Evolutionary conservation across 2,113 vertebrate species (phyloP).

Genomic region (Colossoma macropomum): DNA sequence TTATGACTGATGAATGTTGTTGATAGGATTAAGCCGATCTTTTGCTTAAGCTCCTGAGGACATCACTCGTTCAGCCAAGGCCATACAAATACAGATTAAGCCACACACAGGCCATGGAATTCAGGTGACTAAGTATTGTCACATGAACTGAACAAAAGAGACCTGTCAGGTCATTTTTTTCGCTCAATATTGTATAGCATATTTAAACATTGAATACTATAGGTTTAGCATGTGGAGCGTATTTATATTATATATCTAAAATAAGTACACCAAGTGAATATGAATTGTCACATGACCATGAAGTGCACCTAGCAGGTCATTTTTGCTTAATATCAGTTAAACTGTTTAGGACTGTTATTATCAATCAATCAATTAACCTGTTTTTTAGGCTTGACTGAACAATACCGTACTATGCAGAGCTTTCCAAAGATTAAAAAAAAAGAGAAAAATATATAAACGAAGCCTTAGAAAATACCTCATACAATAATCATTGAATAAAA

Average conservation of each 20-base stretch:
- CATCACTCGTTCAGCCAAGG: conserved; percentile 19
- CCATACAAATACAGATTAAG: conserved; percentile 25
- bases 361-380: too few relatives aligned
- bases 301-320: too few relatives aligned
- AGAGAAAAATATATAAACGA: too few relatives aligned
- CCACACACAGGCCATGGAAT: conserved; percentile 7
- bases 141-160: neutral
- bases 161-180: neutral
- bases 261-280: too few relatives aligned
- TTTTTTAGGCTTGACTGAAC: too few relatives aligned
- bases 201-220: neutral
- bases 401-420: too few relatives aligned
- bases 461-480: too few relatives aligned
- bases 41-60: conserved; percentile 42
- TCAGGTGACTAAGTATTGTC: conserved; percentile 15
- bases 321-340: too few relatives aligned
- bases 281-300: too few relatives aligned
- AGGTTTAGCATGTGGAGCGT: neutral
- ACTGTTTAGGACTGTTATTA: too few relatives aligned
- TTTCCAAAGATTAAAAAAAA: too few relatives aligned
- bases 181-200: neutral
- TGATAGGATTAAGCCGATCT: conserved; percentile 39
- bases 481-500: too few relatives aligned
- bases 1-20: conserved; percentile 28
- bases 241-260: neutral